phyloP scores from a whole-genome alignment of 2,113 vertebrate genomes.

The Nettapus auritus region DNA sequence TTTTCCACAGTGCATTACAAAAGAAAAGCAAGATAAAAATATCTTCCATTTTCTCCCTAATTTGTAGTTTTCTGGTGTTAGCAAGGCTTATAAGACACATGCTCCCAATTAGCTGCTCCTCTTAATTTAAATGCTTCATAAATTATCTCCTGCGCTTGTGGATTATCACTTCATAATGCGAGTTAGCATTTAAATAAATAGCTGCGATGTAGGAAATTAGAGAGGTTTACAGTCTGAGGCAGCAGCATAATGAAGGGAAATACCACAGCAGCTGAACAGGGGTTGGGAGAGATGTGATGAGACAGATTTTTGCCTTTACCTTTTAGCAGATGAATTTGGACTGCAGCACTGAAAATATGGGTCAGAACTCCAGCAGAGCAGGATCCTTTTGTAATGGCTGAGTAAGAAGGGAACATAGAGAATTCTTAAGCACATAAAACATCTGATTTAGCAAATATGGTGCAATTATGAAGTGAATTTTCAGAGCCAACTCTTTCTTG shows the following conservation, averaged over 20 bases:
- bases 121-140: slow-evolving; percentile 99
- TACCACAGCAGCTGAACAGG: slow-evolving; percentile 73
- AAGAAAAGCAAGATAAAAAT: slow-evolving; percentile 67
- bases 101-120: slow-evolving; percentile 99
- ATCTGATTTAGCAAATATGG: slow-evolving; percentile 52
- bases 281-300: slow-evolving; percentile 3
- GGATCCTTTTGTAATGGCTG: slow-evolving; percentile 38
- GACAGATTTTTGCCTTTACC: background rate
- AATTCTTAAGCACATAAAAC: background rate
- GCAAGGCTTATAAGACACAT: slow-evolving; percentile 96
- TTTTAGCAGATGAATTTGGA: slow-evolving; percentile 54
- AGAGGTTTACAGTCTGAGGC: slow-evolving; percentile 82
- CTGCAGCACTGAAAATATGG: slow-evolving; percentile 57
- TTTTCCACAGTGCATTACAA: slow-evolving; percentile 57
- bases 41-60: slow-evolving; percentile 77
- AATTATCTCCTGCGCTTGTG: slow-evolving; percentile 94
- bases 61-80: slow-evolving; percentile 88
- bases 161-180: slow-evolving; percentile 99
- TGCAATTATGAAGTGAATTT: slow-evolving; percentile 50
- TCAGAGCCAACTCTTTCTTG: slow-evolving; percentile 4
- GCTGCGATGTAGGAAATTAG: slow-evolving; percentile 89
- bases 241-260: slow-evolving; percentile 82
- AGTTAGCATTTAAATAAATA: slow-evolving; percentile 98
- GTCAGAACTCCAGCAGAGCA: slow-evolving; percentile 66
- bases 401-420: background rate